Base-by-base conservation (phyloP, 1,140 invertebrate species). In the Drosophila rhopaloa region DNA sequence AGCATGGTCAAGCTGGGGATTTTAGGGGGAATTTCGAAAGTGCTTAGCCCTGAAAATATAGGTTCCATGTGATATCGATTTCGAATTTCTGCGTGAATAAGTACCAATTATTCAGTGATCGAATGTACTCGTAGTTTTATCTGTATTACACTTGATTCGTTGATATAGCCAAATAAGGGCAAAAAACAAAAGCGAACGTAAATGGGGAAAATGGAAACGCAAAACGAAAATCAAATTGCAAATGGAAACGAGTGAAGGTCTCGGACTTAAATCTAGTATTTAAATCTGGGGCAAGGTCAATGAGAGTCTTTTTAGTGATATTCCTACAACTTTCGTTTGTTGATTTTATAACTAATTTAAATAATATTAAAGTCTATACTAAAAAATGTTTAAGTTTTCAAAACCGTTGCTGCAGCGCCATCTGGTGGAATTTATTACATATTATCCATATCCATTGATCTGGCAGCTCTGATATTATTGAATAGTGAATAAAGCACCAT, bases 241-340 rank as follows among this genome's bases (percentile, higher is more conserved):
- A 75, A 75, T 75, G 73, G 41, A 63, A 50, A 40, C 44, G 44
- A 53, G 70, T 37, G 51, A 38, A 65, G 72, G 72, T 16, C 67
- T 35, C 13, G 11, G 43, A n/a, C 50, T 27, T 14, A 19, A 67
- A 65, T 16, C 55, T 35, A 16, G 19, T 14, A 50, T 50, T 40
- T 41, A n/a, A 11, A 56, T n/a, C 40, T 27, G 35, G 35, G 13
- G 32, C 68, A 55, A 74, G 71, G 57, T 16, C 58, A 50, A n/a
- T 32, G 32, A 5, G 73, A 32, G 37, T 32, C 10, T 19, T 32
- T 13, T 24, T 24, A 1, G 24, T 24, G 24, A 24, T 24, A 24
- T 24, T 24, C 24, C 24, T 24, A 4, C 2, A 24, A 24, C 24
- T 24, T 4, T 24, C 4, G 24, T 24, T 24, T 24, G 24, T 24